These are phyloP conservation scores for Graphium colonna DNA, from an alignment of 2,888 invertebrate species.

Conservation along the genomic window DNA sequence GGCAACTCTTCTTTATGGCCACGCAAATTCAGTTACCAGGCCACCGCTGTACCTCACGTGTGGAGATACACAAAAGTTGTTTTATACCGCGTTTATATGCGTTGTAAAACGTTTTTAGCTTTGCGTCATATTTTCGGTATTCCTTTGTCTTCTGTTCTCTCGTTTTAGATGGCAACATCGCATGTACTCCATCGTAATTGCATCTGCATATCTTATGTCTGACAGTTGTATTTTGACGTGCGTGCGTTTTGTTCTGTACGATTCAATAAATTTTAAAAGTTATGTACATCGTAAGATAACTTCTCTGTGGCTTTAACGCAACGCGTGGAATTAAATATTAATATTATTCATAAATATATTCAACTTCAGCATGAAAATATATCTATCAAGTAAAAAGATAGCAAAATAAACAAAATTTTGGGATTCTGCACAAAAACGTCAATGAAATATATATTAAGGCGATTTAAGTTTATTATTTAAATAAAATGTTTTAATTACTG, in stretches of 20 bases:
- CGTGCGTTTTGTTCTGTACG: slow-evolving; percentile 11
- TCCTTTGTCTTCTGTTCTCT: slow-evolving; percentile 16
- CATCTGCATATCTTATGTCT: slow-evolving; percentile 14
- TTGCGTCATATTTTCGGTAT: slow-evolving; percentile 23
- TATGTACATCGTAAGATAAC: too few relatives aligned
- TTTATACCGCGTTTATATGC: slow-evolving; percentile 8
- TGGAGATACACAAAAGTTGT: slow-evolving; percentile 15
- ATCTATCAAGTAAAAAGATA: too few relatives aligned
- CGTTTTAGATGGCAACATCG: slow-evolving; percentile 9
- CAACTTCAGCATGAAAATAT: too few relatives aligned
- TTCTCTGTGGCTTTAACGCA: too few relatives aligned
- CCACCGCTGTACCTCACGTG: slow-evolving; percentile 17
- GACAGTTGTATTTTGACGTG: slow-evolving; percentile 3
- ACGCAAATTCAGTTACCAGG: slow-evolving; percentile 38
- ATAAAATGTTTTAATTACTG: background rate
- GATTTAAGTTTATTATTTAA: background rate
- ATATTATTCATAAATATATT: too few relatives aligned
- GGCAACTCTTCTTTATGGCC: slow-evolving; percentile 46
- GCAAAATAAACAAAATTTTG: too few relatives aligned
- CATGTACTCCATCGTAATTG: slow-evolving; percentile 16
- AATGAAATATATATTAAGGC: background rate
- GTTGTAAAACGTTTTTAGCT: slow-evolving; percentile 16
- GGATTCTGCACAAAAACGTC: background rate
- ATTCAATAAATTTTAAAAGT: too few relatives aligned
- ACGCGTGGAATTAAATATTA: too few relatives aligned